Evolutionary conservation across 2,888 invertebrate genomes (phyloP).

Genomic region (Agapetus fuscipes): DNA sequence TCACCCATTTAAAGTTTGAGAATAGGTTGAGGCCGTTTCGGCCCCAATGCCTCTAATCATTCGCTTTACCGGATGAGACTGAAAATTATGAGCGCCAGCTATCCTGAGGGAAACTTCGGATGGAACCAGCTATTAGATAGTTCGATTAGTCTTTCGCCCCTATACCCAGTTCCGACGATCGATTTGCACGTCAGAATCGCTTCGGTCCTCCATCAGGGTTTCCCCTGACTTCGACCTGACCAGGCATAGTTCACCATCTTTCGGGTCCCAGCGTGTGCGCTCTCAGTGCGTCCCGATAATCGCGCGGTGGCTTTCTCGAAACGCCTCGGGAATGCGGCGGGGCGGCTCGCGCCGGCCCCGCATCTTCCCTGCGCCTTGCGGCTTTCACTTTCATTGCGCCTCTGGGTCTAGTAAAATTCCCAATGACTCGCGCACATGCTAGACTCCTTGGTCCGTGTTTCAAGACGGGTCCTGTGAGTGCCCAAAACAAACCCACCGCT

Average conservation of each 20-base stretch:
- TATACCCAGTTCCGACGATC: constrained; percentile 58
- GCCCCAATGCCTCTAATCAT: constrained; percentile 62
- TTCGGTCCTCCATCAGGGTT: constrained; percentile 55
- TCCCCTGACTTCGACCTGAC: constrained; percentile 53
- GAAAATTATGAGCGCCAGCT: constrained; percentile 49
- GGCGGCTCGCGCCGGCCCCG: constrained; percentile 31
- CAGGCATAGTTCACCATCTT: constrained; percentile 58
- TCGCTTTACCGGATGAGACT: constrained; percentile 64
- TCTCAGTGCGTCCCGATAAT: constrained; percentile 34
- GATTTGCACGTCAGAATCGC: too few relatives aligned
- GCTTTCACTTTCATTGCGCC: too few relatives aligned
- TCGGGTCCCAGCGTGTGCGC: constrained; percentile 51
- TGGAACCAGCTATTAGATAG: constrained; percentile 60
- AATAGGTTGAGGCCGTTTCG: constrained; percentile 64
- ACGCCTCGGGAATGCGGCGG: constrained; percentile 24
- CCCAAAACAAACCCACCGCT: constrained; percentile 34
- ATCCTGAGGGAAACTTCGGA: constrained; percentile 63
- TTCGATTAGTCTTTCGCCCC: constrained; percentile 53
- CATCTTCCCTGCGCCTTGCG: constrained; percentile 40
- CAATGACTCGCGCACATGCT: constrained; percentile 54
- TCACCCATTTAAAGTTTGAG: constrained; percentile 70
- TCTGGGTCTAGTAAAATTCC: constrained; percentile 25
- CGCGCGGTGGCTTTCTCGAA: constrained; percentile 1
- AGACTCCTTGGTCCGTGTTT: constrained; percentile 66
- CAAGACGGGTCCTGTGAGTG: too few relatives aligned